Conservation (phyloP, 2,113 vertebrate species). For the Gobio gobio region DNA sequence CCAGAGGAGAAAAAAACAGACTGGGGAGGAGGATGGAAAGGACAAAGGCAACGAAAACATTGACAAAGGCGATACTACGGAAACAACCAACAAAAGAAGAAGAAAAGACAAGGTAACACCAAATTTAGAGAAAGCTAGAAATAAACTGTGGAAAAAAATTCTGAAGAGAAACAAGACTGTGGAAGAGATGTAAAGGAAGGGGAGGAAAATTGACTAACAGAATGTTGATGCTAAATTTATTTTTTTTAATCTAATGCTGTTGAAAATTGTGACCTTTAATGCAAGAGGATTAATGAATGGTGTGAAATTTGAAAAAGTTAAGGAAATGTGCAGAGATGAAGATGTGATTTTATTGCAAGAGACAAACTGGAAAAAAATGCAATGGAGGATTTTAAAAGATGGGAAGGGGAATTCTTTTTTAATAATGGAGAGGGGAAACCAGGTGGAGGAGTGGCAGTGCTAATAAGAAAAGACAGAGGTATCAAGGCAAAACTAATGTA, state of each 20-base stretch:
- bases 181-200: neutral
- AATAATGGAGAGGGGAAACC: neutral
- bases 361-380: neutral
- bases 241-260: neutral
- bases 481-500: neutral
- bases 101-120: neutral
- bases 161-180: neutral
- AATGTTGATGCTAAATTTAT: neutral
- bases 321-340: neutral
- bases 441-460: neutral
- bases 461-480: neutral
- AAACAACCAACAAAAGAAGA: neutral
- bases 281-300: neutral
- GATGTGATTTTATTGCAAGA: neutral
- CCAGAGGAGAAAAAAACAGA: neutral
- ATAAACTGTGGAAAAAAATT: neutral
- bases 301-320: conserved; percentile 2
- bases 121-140: neutral
- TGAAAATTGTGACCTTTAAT: neutral
- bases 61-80: neutral
- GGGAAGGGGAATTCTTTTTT: neutral
- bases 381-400: neutral
- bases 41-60: neutral
- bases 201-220: neutral
- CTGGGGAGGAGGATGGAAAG: neutral